Percentiles rank a stretch among this genome's conserved stretches.
Evolutionary conservation across 2,113 vertebrate genomes (phyloP).

Genomic region (Neotoma lepida): DNA sequence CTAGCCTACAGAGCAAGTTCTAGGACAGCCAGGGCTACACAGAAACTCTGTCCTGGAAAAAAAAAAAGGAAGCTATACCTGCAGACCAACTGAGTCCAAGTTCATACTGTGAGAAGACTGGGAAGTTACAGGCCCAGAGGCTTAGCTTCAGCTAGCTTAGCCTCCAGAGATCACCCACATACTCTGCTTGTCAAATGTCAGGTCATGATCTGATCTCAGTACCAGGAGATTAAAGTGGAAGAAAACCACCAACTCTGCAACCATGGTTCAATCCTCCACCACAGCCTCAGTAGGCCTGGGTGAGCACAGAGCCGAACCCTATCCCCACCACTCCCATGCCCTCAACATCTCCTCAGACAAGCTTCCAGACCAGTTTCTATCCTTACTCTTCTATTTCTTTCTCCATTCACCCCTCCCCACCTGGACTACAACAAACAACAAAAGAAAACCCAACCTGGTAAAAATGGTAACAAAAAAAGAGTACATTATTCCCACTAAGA

Average conservation of each 20-base stretch:
- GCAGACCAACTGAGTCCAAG: background rate
- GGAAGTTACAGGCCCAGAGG: background rate
- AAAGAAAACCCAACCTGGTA: constrained; percentile 71
- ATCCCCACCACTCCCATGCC: constrained; percentile 87
- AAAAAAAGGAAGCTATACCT: background rate
- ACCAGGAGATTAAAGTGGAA: constrained; percentile 98
- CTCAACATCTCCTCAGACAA: constrained; percentile 92
- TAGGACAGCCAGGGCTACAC: background rate
- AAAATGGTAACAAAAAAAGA: constrained; percentile 76
- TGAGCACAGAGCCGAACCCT: constrained; percentile 85
- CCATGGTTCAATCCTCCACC: constrained; percentile 84
- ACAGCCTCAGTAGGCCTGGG: constrained; percentile 87
- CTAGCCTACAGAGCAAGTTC: background rate
- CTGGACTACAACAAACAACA: constrained; percentile 78
- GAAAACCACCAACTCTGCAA: constrained; percentile 98
- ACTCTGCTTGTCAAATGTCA: constrained; percentile 97
- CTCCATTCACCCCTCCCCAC: background rate
- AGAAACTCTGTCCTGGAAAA: background rate
- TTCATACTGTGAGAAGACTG: background rate
- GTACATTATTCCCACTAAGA: constrained; percentile 65
- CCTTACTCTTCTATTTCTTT: constrained; percentile 64
- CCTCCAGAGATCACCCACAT: constrained; percentile 90
- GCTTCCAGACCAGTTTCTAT: constrained; percentile 67
- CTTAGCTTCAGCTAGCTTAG: background rate
- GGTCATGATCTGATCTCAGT: constrained; percentile 99